phyloP scores from a whole-genome alignment of 92 coral and sea anemone genomes.

The Palythoa caribaeorum region DNA sequence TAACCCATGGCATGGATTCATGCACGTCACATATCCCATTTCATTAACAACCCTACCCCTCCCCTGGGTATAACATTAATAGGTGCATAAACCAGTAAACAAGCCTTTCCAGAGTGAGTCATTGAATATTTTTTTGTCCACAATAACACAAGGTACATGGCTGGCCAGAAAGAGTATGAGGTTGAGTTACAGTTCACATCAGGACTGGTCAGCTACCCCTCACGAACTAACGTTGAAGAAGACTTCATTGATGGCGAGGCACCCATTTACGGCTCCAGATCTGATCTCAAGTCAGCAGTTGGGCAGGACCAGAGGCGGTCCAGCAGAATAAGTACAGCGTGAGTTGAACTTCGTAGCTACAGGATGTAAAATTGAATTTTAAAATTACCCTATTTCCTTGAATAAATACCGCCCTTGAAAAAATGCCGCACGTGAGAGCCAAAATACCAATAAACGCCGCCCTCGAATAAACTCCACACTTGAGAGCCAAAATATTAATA shows the following conservation, averaged over 20 bases:
- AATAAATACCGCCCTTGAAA: too few species aligned
- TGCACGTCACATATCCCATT: too few species aligned
- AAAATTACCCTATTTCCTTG: background rate
- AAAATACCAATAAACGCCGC: too few species aligned
- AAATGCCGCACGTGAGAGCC: too few species aligned
- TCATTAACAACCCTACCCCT: too few species aligned
- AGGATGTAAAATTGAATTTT: background rate
- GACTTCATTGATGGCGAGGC: constrained; percentile 98
- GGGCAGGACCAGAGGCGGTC: constrained; percentile 80
- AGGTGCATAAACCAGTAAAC: background rate
- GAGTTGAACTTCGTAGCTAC: constrained; percentile 26
- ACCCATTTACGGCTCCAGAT: constrained; percentile 92
- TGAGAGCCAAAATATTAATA: too few species aligned
- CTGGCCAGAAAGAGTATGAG: constrained; percentile 98
- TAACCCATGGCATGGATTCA: too few species aligned
- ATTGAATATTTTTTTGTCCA: background rate
- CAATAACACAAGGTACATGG: constrained; percentile 82
- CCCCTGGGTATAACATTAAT: too few species aligned
- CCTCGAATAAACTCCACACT: too few species aligned
- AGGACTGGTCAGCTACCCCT: constrained; percentile 93
- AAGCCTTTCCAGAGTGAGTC: background rate
- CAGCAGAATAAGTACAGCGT: constrained; percentile 83
- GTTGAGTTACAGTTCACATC: constrained; percentile 98
- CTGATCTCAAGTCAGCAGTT: constrained; percentile 83
- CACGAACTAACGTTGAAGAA: constrained; percentile 94